Percentiles rank a stretch among this genome's conserved stretches.
phyloP scores from a whole-genome alignment of 2,888 invertebrate genomes.

The Pseudococcus jackbeardsleyi region DNA sequence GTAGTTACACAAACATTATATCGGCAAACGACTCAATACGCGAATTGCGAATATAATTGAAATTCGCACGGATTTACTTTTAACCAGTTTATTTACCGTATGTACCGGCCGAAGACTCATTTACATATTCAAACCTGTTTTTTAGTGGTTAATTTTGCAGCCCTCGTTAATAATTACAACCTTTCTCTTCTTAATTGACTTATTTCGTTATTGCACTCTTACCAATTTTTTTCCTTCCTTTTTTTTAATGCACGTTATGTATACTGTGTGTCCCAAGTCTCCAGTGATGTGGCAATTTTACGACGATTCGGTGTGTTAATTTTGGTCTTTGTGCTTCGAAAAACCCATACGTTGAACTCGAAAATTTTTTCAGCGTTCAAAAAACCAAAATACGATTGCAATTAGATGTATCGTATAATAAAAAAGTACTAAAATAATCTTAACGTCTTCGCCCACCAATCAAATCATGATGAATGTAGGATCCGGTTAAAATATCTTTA shows the following conservation, averaged over 20 bases:
- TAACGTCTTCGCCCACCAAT: too few relatives aligned
- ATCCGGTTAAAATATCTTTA: too few relatives aligned
- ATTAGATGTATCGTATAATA: too few relatives aligned
- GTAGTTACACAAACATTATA: background rate
- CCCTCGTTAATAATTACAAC: conserved; percentile 46
- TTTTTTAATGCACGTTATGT: background rate
- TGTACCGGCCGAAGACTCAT: background rate
- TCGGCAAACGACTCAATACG: background rate
- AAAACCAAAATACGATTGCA: too few relatives aligned
- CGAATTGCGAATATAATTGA: conserved; percentile 36
- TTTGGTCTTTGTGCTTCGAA: too few relatives aligned
- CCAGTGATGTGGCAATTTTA: background rate
- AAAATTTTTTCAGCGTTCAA: too few relatives aligned
- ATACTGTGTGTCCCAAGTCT: background rate
- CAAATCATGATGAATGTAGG: too few relatives aligned
- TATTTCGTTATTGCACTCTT: conserved; percentile 27
- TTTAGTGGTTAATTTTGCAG: conserved; percentile 48
- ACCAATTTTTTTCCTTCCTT: background rate
- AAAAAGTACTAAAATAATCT: too few relatives aligned
- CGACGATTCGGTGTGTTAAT: background rate
- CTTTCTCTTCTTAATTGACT: conserved; percentile 55
- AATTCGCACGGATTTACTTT: conserved; percentile 22
- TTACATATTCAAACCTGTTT: background rate
- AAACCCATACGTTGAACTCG: too few relatives aligned
- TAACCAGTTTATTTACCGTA: conserved; percentile 29